Conservation (phyloP, 2,888 invertebrate species). For the Galeopsomyia nigrocyanea region DNA sequence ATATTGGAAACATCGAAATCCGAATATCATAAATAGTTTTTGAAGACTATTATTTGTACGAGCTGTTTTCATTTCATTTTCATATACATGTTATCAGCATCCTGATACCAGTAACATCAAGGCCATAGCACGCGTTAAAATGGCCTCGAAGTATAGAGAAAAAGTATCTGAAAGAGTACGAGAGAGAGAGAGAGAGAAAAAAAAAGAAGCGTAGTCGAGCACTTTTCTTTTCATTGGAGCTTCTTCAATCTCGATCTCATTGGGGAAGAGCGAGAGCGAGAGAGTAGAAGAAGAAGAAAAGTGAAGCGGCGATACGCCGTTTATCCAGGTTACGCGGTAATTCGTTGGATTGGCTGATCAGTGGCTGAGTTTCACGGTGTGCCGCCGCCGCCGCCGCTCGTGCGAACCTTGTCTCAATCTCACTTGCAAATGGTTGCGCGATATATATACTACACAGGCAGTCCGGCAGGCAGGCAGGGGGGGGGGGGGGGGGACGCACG, state of each 20-base stretch:
- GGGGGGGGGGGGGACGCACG: not conserved
- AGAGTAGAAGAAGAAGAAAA: not conserved
- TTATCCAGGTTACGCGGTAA: conserved; percentile 41
- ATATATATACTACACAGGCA: not conserved
- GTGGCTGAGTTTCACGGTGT: conserved; percentile 47
- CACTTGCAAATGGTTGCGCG: conserved; percentile 59
- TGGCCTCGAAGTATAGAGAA: conserved; percentile 5
- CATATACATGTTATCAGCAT: too few relatives aligned
- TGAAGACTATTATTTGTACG: too few relatives aligned
- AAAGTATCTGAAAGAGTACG: not conserved
- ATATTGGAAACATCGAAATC: too few relatives aligned
- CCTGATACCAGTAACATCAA: too few relatives aligned
- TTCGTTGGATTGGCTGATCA: conserved; percentile 36
- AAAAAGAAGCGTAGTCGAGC: conserved; percentile 3
- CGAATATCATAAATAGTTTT: too few relatives aligned
- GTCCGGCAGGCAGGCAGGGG: too few relatives aligned
- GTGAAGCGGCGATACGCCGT: conserved; percentile 35
- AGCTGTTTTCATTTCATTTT: too few relatives aligned
- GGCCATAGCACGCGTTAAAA: too few relatives aligned
- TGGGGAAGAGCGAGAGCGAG: too few relatives aligned
- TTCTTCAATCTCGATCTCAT: not conserved
- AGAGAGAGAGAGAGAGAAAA: conserved; percentile 10
- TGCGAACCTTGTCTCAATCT: conserved; percentile 55
- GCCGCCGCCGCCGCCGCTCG: conserved; percentile 58
- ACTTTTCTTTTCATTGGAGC: not conserved